phyloP scores from a whole-genome alignment of 2,888 invertebrate species.

The Dynastes hyllus region DNA sequence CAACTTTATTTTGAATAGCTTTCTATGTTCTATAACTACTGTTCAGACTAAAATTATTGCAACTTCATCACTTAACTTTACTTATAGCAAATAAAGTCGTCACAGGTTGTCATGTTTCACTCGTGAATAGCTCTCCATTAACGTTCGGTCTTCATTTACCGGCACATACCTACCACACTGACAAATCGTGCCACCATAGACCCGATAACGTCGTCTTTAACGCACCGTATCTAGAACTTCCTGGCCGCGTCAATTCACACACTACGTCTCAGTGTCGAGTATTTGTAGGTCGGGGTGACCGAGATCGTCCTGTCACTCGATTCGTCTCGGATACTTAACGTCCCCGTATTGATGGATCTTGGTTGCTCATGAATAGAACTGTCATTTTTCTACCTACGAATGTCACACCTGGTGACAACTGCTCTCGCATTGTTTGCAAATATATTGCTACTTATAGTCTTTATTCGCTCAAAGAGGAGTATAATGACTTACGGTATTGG shows the following conservation, averaged over 20 bases:
- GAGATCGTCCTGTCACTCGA: slow-evolving; percentile 51
- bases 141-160: slow-evolving; percentile 30
- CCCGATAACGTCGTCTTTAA: slow-evolving; percentile 41
- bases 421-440: slow-evolving; percentile 65
- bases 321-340: slow-evolving; percentile 67
- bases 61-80: slow-evolving; percentile 6
- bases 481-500: slow-evolving; percentile 48
- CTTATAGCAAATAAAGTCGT: slow-evolving; percentile 26
- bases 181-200: slow-evolving; percentile 36
- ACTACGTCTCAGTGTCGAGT: slow-evolving; percentile 6
- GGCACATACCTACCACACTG: slow-evolving; percentile 24
- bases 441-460: slow-evolving; percentile 61
- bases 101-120: slow-evolving; percentile 23
- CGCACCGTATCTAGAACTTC: slow-evolving; percentile 41
- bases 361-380: slow-evolving; percentile 61
- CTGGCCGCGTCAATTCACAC: slow-evolving; percentile 45
- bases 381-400: slow-evolving; percentile 62
- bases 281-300: slow-evolving; percentile 46
- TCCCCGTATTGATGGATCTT: slow-evolving; percentile 57
- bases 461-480: slow-evolving; percentile 49
- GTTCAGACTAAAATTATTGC: background rate
- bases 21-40: too few species aligned
- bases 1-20: too few species aligned
- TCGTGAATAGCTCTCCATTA: slow-evolving; percentile 33
- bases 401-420: slow-evolving; percentile 65